phyloP scores from a whole-genome alignment of 1,140 invertebrate genomes.

The Euglossa dilemma region DNA sequence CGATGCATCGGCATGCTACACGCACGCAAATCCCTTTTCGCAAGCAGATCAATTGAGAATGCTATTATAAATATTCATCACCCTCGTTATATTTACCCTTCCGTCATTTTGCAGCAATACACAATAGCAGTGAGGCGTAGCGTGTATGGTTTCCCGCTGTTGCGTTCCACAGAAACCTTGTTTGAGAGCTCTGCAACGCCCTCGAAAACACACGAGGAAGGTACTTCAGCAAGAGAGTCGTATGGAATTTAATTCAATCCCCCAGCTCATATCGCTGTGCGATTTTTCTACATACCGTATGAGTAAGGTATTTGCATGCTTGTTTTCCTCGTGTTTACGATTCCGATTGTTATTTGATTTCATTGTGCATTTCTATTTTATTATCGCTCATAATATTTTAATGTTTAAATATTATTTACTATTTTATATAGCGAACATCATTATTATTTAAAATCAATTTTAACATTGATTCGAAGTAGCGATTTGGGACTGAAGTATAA shows the following conservation, averaged over 20 bases:
- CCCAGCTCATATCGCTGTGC: neutral
- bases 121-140: slow-evolving; percentile 47
- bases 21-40: slow-evolving; percentile 22
- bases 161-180: slow-evolving; percentile 43
- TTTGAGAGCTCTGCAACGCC: slow-evolving; percentile 40
- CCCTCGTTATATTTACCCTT: slow-evolving; percentile 70
- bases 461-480: no score
- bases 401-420: no score
- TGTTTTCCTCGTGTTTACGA: neutral
- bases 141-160: slow-evolving; percentile 49
- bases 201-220: slow-evolving; percentile 45
- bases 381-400: neutral
- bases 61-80: slow-evolving; percentile 70
- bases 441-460: no score
- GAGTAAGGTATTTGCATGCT: slow-evolving; percentile 1
- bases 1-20: slow-evolving; percentile 48
- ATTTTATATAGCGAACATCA: no score
- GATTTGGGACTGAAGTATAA: no score
- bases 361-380: neutral
- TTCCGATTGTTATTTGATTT: neutral
- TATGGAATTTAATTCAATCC: slow-evolving; percentile 45
- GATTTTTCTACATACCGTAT: slow-evolving; percentile 1
- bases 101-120: slow-evolving; percentile 60
- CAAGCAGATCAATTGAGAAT: slow-evolving; percentile 49
- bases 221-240: slow-evolving; percentile 24